Base-by-base conservation (phyloP, 1,140 invertebrate genomes). In the Pachyrhynchus sulphureomaculatus region DNA sequence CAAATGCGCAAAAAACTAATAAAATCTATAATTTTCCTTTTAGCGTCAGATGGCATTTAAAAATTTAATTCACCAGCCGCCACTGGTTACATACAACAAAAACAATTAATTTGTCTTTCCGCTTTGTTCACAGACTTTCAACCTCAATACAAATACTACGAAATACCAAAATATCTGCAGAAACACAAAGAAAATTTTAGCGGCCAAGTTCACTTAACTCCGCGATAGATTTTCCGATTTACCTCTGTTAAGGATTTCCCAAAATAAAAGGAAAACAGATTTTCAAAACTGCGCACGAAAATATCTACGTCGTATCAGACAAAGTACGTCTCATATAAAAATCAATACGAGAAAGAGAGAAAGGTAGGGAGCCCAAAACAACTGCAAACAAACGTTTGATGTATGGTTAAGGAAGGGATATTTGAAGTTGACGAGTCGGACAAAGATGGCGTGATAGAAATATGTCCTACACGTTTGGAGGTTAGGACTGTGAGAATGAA, bases 401-500 rank as follows among this genome's bases (percentile, higher is more conserved):
- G 2, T 23, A 18, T 4, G 20, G 21, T 2, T 20, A 21, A 44
- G 41, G 12, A 4, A 44, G 6, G 3, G 4, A 44, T 18, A 44
- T 12, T 15, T 2, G 1, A 29, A 48, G 18, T 13, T 20, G 5
- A 8, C 33, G 12, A 18, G 18, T 10, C 10, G 9, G 39, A 56
- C 0, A 56, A 34, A 33, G 53, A 58, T 26, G n/a, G 20, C 18
- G n/a, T 18, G 3, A 41, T 4, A 17, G 21, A 41, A 37, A 21
- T 59, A 56, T 21, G 20, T 18, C 49, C 23, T 49, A 51, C 23
- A 17, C 8, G 17, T 55, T 37, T 42, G 4, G 29, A 55, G 37
- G 64, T 62, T 67, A 62, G 67, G 68, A 67, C 62, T 72, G 70
- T 68, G 36, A 62, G 37, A 29, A 41, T 29, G 26, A 23, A 48